phyloP scores from a whole-genome alignment of 1,140 invertebrate species.

The Bemisia tabaci region DNA sequence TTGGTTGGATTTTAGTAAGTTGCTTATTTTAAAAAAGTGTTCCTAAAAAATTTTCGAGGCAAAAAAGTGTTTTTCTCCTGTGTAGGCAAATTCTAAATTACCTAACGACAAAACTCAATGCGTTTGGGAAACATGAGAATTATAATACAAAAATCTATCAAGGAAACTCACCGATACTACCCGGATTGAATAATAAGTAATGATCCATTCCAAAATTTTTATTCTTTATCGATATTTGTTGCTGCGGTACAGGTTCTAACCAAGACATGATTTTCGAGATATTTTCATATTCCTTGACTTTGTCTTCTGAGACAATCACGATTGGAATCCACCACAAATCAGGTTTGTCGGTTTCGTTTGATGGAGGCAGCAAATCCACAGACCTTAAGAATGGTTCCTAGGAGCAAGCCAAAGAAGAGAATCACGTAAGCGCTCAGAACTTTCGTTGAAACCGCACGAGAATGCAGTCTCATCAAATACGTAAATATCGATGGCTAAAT shows the following conservation, averaged over 20 bases:
- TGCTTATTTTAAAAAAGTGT: no score
- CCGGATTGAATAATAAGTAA: constrained; percentile 63
- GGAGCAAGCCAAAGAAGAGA: neutral
- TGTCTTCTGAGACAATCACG: constrained; percentile 38
- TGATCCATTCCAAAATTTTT: constrained; percentile 13
- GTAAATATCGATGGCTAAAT: no score
- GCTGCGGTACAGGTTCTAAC: constrained; percentile 11
- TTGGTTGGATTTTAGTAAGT: no score
- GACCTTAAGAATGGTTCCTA: constrained; percentile 21
- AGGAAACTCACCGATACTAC: constrained; percentile 57
- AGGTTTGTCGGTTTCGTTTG: constrained; percentile 26
- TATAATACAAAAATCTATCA: no score
- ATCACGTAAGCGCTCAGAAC: neutral
- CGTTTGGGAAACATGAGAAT: no score
- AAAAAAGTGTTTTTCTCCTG: no score
- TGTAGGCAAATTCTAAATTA: no score
- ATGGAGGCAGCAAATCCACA: constrained; percentile 4
- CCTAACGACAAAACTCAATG: no score
- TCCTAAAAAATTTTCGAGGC: no score
- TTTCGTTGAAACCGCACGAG: no score
- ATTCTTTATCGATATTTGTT: constrained; percentile 11
- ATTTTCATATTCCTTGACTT: constrained; percentile 34
- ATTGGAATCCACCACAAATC: constrained; percentile 57
- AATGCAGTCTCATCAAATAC: no score
- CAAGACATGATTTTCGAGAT: constrained; percentile 29